Conservation (phyloP, 2,888 invertebrate species). For the Agrotis clavis region DNA sequence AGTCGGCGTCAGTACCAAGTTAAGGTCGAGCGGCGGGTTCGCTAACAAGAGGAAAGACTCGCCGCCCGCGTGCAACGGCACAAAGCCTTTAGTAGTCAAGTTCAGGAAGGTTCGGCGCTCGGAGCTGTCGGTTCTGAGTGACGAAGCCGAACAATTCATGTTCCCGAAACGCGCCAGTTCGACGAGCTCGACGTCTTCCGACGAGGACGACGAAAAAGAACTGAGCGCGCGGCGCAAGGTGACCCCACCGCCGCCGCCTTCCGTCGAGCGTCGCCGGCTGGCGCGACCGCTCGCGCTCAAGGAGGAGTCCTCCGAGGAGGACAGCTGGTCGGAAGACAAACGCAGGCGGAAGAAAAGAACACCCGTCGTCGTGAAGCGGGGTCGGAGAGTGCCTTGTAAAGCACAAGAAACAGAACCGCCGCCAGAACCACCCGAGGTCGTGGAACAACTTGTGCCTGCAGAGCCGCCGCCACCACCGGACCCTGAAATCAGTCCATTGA, state of each 20-base stretch:
- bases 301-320: constrained; percentile 88
- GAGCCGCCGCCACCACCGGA: constrained; percentile 59
- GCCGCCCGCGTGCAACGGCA: constrained; percentile 89
- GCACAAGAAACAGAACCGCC: constrained; percentile 50
- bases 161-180: constrained; percentile 94
- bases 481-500: constrained; percentile 73
- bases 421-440: constrained; percentile 57
- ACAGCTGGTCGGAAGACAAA: constrained; percentile 84
- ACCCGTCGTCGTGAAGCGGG: constrained; percentile 72
- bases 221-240: constrained; percentile 85
- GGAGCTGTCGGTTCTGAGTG: constrained; percentile 94
- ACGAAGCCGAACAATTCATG: constrained; percentile 97
- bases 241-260: constrained; percentile 77
- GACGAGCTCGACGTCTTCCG: constrained; percentile 86
- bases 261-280: constrained; percentile 78
- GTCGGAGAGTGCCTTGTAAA: constrained; percentile 66
- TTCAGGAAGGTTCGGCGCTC: constrained; percentile 94
- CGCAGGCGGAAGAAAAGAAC: constrained; percentile 77
- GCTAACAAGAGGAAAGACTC: constrained; percentile 78
- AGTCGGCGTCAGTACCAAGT: constrained; percentile 93
- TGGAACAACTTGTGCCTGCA: constrained; percentile 61
- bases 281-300: constrained; percentile 85
- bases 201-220: constrained; percentile 91
- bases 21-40: constrained; percentile 92
- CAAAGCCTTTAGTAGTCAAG: constrained; percentile 93